These are phyloP conservation scores for Corythaixoides concolor DNA, from an alignment of 2,113 vertebrate species.

Conservation along the genomic window DNA sequence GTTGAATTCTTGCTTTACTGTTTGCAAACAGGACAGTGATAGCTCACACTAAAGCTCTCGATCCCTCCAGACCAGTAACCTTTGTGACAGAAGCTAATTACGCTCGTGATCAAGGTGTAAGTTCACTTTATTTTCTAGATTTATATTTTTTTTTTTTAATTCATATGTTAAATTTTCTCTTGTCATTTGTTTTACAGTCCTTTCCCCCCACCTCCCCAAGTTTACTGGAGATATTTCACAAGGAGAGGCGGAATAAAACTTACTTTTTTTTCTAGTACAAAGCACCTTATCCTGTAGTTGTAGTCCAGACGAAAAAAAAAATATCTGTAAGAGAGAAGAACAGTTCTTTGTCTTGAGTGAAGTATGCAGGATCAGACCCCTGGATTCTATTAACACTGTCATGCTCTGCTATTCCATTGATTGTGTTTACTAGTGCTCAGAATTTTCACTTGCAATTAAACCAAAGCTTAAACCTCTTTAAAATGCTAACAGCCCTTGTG, in stretches of 20 bases:
- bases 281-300: background rate
- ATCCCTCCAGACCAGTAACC: constrained; percentile 88
- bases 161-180: background rate
- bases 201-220: background rate
- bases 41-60: constrained; percentile 85
- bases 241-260: background rate
- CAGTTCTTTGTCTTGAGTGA: background rate
- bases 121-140: constrained; percentile 47
- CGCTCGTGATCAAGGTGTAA: constrained; percentile 86
- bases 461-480: constrained; percentile 59
- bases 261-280: background rate
- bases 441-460: constrained; percentile 37
- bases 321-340: background rate
- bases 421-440: background rate
- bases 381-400: background rate
- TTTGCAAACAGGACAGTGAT: constrained; percentile 84
- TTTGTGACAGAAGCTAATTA: constrained; percentile 82
- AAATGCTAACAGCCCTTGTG: background rate
- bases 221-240: background rate
- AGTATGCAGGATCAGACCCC: background rate
- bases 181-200: background rate
- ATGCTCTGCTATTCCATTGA: background rate
- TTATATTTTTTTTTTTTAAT: background rate
- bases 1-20: constrained; percentile 29
- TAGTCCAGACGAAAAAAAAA: background rate